phyloP scores from a whole-genome alignment of 2,797 vertebrate genomes.

The Pantherophis vulpinus region DNA sequence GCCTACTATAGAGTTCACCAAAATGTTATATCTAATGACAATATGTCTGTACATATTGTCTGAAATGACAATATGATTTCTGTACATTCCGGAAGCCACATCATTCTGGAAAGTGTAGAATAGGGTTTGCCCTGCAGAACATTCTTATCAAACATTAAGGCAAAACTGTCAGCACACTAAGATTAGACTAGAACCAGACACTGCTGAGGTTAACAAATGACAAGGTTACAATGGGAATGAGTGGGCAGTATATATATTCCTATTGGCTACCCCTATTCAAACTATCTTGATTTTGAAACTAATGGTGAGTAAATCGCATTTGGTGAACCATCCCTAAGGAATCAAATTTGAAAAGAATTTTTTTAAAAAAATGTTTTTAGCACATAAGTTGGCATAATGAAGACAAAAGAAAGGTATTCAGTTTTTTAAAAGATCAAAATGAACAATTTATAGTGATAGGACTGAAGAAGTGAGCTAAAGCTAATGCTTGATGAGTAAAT shows the following conservation, averaged over 20 bases:
- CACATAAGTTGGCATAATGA: neutral
- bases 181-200: neutral
- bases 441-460: neutral
- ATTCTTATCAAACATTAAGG: neutral
- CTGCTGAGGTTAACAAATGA: neutral
- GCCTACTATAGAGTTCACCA: neutral
- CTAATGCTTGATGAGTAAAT: neutral
- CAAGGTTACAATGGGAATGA: neutral
- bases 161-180: neutral
- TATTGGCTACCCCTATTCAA: neutral
- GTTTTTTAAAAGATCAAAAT: neutral
- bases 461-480: neutral
- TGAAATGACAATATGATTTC: neutral
- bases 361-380: neutral
- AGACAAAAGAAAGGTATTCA: neutral
- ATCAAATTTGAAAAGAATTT: neutral
- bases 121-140: neutral
- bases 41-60: too few species aligned
- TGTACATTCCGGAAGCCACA: neutral
- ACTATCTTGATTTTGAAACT: neutral
- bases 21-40: neutral
- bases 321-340: neutral
- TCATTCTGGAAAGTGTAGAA: neutral
- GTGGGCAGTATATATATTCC: neutral
- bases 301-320: neutral